Evolutionary conservation across 2,888 invertebrate species (phyloP).

Genomic region (Holacanthella duospinosa): DNA sequence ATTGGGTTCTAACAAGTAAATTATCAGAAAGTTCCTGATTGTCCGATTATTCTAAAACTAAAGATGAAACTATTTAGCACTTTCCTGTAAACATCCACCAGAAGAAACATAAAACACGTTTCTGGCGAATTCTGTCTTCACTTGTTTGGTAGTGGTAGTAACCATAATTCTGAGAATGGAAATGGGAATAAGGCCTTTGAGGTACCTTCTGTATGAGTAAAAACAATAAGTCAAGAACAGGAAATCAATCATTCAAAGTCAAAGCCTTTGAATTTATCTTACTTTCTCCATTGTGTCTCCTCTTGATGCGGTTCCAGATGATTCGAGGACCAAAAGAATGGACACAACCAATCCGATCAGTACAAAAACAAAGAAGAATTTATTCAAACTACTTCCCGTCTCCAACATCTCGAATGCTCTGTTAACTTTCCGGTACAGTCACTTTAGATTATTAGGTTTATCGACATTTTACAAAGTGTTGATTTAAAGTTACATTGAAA

Average conservation of each 20-base stretch:
- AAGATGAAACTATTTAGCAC: too few relatives aligned
- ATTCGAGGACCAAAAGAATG: not conserved
- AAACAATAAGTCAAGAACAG: not conserved
- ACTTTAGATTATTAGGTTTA: too few relatives aligned
- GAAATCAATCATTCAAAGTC: not conserved
- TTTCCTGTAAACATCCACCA: constrained; percentile 17
- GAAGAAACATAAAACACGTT: constrained; percentile 20
- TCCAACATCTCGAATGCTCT: too few relatives aligned
- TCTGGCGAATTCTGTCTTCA: constrained; percentile 9
- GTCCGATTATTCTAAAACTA: too few relatives aligned
- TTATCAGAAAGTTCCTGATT: too few relatives aligned
- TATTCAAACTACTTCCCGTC: too few relatives aligned
- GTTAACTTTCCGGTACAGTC: too few relatives aligned
- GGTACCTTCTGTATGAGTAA: not conserved
- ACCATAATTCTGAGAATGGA: not conserved
- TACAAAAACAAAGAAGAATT: not conserved
- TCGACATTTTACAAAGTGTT: too few relatives aligned
- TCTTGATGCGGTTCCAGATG: not conserved
- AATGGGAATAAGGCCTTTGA: not conserved
- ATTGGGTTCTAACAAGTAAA: too few relatives aligned
- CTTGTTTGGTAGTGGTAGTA: not conserved
- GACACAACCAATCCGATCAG: not conserved
- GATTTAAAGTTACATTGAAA: too few relatives aligned
- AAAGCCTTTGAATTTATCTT: not conserved
- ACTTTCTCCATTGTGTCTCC: not conserved